Base-by-base conservation (phyloP, 2,888 invertebrate species). In the Mongoloraphidia duomilia region DNA sequence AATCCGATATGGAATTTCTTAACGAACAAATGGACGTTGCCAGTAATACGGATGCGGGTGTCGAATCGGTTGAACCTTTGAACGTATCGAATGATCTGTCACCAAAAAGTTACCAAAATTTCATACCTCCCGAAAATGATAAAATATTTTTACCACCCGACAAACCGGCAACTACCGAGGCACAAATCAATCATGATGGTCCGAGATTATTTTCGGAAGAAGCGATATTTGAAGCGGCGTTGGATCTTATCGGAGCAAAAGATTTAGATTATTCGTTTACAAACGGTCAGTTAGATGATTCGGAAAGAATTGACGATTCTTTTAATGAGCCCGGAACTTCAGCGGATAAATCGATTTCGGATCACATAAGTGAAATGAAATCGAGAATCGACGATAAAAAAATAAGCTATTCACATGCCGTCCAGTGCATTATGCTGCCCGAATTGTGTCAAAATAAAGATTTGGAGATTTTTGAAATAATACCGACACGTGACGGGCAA, bases 401-500 rank as follows among this genome's bases (percentile, higher is more conserved):
- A 55, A 52, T 69, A 38, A 67, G 67, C 54, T 68, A 68, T 51
- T 65, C 66, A 1, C 60, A 65, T 41, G 76, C 78, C 0, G 70
- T 79, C 33, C 79, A 79, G 60, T 78, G 78, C 58, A 61, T 79
- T 26, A 65, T 67, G 57, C 65, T 80, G 54, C 78, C 78, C 11
- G 56, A 69, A 6, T 67, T 66, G 48, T 64, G 76, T 51, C 71
- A 70, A 52, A 63, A 72, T 48, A 70, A 71, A 40, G 71, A 75
- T 57, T 65, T 77, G 42, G 72, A 68, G 58, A 71, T 82, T 12
- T 74, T 76, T 0, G 79, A 80, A 57, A 73, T 87, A 41, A 60
- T 82, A 50, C 81, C 84, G 0, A 82, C 82, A 0, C 75, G 77
- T 53, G 83, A 84, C 60, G 79, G 80, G 53, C 74, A 74, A 52